These are phyloP conservation scores for Mionectes olivaceus DNA, from an alignment of 2,797 vertebrate genomes.

Conservation along the genomic window DNA sequence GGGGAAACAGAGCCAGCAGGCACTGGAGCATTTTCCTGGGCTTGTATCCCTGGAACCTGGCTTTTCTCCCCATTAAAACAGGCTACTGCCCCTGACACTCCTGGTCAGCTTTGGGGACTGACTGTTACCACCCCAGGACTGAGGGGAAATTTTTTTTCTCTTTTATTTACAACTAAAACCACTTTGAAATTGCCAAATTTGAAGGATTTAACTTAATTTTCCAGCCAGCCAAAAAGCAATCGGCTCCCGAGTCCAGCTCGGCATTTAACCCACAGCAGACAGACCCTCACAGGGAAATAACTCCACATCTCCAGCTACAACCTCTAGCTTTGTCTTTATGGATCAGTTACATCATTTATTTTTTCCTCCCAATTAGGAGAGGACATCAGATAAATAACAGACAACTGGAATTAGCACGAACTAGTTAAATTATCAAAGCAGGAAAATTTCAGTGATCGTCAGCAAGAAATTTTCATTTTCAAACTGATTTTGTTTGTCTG, in stretches of 20 bases:
- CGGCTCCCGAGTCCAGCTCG: not conserved
- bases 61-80: not conserved
- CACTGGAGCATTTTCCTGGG: not conserved
- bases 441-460: not conserved
- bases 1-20: not conserved
- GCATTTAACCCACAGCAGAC: not conserved
- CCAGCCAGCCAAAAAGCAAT: not conserved
- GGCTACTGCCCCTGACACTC: not conserved
- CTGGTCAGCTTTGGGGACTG: not conserved
- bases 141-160: rapidly evolving
- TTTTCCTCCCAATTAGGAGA: not conserved
- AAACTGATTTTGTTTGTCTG: not conserved
- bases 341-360: not conserved
- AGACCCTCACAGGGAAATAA: not conserved
- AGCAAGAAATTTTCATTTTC: not conserved
- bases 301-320: not conserved
- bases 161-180: not conserved
- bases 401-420: not conserved
- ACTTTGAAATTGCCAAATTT: not conserved
- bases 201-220: not conserved
- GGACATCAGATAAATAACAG: not conserved
- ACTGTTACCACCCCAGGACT: not conserved
- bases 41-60: not conserved
- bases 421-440: not conserved
- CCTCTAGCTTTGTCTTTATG: not conserved